phyloP scores from a whole-genome alignment of 1,140 invertebrate genomes.

The Drosophila mayri region DNA sequence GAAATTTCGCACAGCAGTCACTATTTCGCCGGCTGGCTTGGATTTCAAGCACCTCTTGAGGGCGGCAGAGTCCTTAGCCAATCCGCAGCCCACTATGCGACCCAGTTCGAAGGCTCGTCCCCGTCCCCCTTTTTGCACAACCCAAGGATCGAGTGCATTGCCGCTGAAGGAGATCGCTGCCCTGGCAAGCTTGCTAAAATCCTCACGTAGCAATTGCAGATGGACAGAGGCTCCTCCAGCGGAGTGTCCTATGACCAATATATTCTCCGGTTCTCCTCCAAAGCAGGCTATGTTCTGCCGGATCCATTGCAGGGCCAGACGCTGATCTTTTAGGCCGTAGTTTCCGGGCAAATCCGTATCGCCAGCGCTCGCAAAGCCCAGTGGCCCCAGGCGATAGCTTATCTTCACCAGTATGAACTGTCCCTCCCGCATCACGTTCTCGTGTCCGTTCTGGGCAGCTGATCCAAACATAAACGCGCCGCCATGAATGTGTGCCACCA shows the following conservation, averaged over 20 bases:
- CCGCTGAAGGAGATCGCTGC: slow-evolving; percentile 71
- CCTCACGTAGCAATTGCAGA: slow-evolving; percentile 88
- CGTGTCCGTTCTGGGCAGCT: slow-evolving; percentile 85
- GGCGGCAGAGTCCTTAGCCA: slow-evolving; percentile 60
- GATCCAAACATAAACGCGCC: slow-evolving; percentile 86
- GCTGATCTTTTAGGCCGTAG: slow-evolving; percentile 89
- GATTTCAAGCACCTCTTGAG: slow-evolving; percentile 87
- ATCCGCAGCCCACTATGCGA: slow-evolving; percentile 86
- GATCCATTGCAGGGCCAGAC: slow-evolving; percentile 88
- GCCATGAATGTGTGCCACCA: slow-evolving; percentile 86
- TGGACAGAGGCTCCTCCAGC: slow-evolving; percentile 87
- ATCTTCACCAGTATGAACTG: slow-evolving; percentile 88
- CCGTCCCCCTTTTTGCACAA: slow-evolving; percentile 85
- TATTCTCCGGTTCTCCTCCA: slow-evolving; percentile 87
- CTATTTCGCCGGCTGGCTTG: slow-evolving; percentile 80
- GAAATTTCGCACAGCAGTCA: slow-evolving; percentile 53
- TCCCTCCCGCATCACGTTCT: slow-evolving; percentile 86
- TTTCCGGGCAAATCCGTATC: slow-evolving; percentile 87
- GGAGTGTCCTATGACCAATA: slow-evolving; percentile 86
- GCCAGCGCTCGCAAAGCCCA: slow-evolving; percentile 88
- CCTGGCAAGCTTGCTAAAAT: slow-evolving; percentile 54
- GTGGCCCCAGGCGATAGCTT: slow-evolving; percentile 88
- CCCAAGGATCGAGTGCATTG: slow-evolving; percentile 72
- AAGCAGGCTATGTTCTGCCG: slow-evolving; percentile 87
- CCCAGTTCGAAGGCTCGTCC: slow-evolving; percentile 87